Conservation (phyloP, 2,888 invertebrate genomes). For the Chaetoderma sp. region DNA sequence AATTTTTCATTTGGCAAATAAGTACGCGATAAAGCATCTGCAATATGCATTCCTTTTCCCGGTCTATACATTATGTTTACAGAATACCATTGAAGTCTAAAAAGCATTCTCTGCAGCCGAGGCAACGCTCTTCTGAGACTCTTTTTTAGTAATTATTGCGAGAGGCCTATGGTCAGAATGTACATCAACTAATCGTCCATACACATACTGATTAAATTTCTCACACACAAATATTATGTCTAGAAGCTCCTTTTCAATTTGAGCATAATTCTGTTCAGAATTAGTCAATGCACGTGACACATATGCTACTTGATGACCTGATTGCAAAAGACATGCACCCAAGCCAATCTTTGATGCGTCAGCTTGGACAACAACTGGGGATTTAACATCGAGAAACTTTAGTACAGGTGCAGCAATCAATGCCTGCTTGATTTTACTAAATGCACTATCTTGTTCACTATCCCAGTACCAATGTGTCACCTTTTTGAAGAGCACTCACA, state of each 20-base stretch:
- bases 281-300: constrained; percentile 34
- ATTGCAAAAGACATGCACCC: constrained; percentile 32
- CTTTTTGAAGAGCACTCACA: constrained; percentile 28
- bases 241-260: constrained; percentile 36
- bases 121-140: constrained; percentile 15
- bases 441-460: constrained; percentile 11
- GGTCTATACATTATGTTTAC: constrained; percentile 24
- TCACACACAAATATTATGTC: constrained; percentile 29
- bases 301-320: constrained; percentile 31
- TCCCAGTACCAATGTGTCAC: constrained; percentile 20
- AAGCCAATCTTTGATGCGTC: constrained; percentile 33
- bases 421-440: constrained; percentile 22
- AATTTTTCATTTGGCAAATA: constrained; percentile 7
- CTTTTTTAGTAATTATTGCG: constrained; percentile 20
- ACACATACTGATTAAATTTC: constrained; percentile 33
- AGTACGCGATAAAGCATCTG: constrained; percentile 38
- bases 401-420: constrained; percentile 31
- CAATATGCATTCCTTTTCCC: constrained; percentile 36
- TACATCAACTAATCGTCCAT: constrained; percentile 28
- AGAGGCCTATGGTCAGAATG: constrained; percentile 39
- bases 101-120: constrained; percentile 28
- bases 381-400: constrained; percentile 24
- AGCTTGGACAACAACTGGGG: constrained; percentile 9
- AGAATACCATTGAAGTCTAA: constrained; percentile 27
- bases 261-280: constrained; percentile 33